Conservation (phyloP, 2,113 vertebrate genomes). For the Polypterus bichir region DNA sequence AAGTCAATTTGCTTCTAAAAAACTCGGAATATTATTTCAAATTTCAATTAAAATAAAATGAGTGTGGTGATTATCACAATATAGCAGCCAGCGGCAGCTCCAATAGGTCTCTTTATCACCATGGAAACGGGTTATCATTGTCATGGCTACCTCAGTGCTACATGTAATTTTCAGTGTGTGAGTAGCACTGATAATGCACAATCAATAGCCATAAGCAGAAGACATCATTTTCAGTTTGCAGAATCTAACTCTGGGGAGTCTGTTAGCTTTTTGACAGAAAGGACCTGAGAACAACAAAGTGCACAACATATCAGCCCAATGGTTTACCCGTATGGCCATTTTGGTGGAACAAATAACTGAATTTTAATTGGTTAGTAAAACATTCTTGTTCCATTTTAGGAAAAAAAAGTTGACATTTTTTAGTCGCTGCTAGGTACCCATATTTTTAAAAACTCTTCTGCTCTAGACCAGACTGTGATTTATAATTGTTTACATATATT, state of each 20-base stretch:
- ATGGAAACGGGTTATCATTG: conserved; percentile 65
- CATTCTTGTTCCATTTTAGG: too few relatives aligned
- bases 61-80: conserved; percentile 61
- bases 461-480: too few relatives aligned
- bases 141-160: conserved; percentile 62
- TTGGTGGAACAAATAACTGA: too few relatives aligned
- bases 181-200: conserved; percentile 66
- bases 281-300: conserved; percentile 6
- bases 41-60: conserved; percentile 77
- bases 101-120: conserved; percentile 59
- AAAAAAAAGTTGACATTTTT: too few relatives aligned
- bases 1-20: conserved; percentile 45
- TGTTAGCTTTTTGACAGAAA: conserved; percentile 9
- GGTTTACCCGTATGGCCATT: too few relatives aligned
- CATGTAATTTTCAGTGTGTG: conserved; percentile 61
- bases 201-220: conserved; percentile 57
- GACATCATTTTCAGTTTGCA: conserved; percentile 41
- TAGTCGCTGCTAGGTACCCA: too few relatives aligned
- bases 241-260: conserved; percentile 18
- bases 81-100: conserved; percentile 52
- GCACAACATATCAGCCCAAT: too few relatives aligned
- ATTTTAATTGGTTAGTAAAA: too few relatives aligned
- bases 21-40: conserved; percentile 52
- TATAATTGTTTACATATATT: too few relatives aligned
- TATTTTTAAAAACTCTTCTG: too few relatives aligned